Conservation (phyloP, 2,113 vertebrate genomes). For the Natator depressus region DNA sequence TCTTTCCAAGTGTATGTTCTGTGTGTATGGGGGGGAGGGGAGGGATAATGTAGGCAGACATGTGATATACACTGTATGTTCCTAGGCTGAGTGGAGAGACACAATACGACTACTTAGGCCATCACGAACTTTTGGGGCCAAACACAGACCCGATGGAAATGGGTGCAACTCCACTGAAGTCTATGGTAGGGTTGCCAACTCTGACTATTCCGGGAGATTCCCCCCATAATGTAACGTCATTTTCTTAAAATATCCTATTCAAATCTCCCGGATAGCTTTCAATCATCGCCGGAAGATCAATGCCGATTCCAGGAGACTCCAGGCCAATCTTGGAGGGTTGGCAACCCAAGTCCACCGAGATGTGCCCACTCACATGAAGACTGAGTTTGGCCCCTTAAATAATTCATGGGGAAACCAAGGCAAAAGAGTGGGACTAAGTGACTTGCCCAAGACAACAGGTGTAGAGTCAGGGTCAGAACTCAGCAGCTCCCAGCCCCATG, state of each 20-base stretch:
- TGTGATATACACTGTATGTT: too few relatives aligned
- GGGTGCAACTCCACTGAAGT: not conserved
- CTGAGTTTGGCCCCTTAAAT: not conserved
- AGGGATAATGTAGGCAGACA: not conserved
- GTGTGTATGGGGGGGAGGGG: not conserved
- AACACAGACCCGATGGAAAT: not conserved
- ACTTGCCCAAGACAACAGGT: not conserved
- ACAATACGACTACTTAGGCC: too few relatives aligned
- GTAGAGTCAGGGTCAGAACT: not conserved
- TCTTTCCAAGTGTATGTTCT: not conserved
- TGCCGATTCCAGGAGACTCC: too few relatives aligned
- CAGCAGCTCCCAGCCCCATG: not conserved
- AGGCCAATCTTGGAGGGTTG: too few relatives aligned
- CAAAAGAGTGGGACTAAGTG: accelerated
- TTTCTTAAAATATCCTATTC: too few relatives aligned
- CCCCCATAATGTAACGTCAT: too few relatives aligned
- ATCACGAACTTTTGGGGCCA: accelerated
- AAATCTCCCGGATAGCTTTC: too few relatives aligned
- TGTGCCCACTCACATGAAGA: not conserved
- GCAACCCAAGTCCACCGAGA: not conserved
- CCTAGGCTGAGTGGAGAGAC: not conserved
- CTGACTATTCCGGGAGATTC: too few relatives aligned
- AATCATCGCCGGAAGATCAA: too few relatives aligned
- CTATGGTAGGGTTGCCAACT: not conserved
- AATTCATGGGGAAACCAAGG: not conserved